Base-by-base conservation (phyloP, 1,140 invertebrate genomes). In the Drusus annulatus region DNA sequence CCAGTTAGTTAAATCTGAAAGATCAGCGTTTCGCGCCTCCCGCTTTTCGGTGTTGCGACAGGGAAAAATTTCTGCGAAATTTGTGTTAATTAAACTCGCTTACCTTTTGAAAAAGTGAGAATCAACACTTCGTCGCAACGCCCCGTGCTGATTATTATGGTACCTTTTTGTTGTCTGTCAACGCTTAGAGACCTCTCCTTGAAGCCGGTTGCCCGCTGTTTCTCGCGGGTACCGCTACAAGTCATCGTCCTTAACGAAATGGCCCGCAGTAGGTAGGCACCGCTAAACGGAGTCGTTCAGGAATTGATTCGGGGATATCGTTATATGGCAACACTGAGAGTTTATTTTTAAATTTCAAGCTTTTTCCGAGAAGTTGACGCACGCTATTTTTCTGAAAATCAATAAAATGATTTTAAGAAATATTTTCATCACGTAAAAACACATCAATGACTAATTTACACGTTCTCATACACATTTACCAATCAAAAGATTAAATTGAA, bases 211-310 rank as follows among this genome's bases (percentile, higher is more conserved):
- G 62, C 10, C 23, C 25, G 62, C 4, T 13, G 31, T 10, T 28
- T 65, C 62, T 65, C 25, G 31, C 62, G 8, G 23, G 10, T 65
- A 65, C 62, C 62, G 62, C 62, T 65, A 65, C 21, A 13, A 65
- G 62, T 65, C 62, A 65, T 65, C 62, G 62, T 65, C 62, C 62
- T 65, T 65, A 13, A 31, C 13, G 36, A 45, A 45, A 60, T 58
- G 15, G 52, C n/a, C n/a, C n/a, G 19, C 17, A 15, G 10, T 65
- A 31, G 25, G 25, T 31, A 65, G 21, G 25, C n/a, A 28, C 25
- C 16, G 16, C 21, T n/a, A n/a, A n/a, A 65, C 25, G 8, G 21
- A 65, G 10, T 65, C 21, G 36, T 28, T 65, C 36, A 10, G 21
- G 28, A 28, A 28, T 65, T 65, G 16, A 25, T 65, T 65, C 25